Evolutionary conservation across 2,113 vertebrate genomes (phyloP), one percentile per base, ranked within the genome.

Genomic region (Leptosomus discolor): DNA sequence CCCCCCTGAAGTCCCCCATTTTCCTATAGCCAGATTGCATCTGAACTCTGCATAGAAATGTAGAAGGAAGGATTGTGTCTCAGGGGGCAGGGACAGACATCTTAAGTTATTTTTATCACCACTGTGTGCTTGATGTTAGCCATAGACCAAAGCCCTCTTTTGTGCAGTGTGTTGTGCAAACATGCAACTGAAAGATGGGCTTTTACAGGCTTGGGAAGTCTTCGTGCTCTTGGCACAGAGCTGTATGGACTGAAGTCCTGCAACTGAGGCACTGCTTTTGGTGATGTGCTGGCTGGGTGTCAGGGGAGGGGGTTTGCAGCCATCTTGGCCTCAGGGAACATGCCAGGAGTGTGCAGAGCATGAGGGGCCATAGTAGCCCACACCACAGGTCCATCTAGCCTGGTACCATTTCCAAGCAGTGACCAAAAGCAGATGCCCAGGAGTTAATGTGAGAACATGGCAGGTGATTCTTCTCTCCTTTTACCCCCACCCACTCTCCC

Each of bases 321-420:
- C 19, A 2, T 43, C 57, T 48, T 36, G 32, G 37, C 60, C 36
- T 67, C 75, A 15, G 19, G 39, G 37, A 58, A 16, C 22, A 2
- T 45, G 17, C 12, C 17, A 36, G 61, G 19, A 57, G 11, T 7
- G 6, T 0, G 0, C 34, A 56, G 65, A 64, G 39, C 36, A 6
- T 18, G 22, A 46, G 23, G 9, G 10, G 18, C 50, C 1, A 0
- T 53, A 24, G 18, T 48, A 39, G 11, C 36, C 43, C 34, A 27
- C 23, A 8, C 23, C 43, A 27, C 29, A 69, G 26, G 17, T 67
- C 27, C 2, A 3, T 53, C 14, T 48, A 61, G 19, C 29, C 18
- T 58, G 4, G 1, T 37, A 4, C 57, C 15, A 23, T 64, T 75
- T 79, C 39, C 14, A 68, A 82, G 50, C 41, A 30, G 1, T 65